Evolutionary conservation across 2,113 vertebrate genomes (phyloP).

Genomic region (Lagopus muta): DNA sequence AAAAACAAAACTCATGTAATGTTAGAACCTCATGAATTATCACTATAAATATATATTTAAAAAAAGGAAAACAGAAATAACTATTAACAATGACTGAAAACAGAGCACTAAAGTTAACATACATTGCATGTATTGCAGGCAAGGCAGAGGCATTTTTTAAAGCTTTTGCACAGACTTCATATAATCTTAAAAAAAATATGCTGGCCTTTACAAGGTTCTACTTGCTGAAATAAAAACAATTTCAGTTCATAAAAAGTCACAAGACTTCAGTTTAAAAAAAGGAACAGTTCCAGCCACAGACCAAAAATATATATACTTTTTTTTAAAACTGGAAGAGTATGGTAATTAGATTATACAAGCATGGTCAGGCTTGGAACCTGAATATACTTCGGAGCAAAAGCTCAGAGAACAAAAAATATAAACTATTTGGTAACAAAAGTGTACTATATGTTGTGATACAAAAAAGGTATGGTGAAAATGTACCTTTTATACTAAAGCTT

Average conservation of each 20-base stretch:
- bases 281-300: conserved; percentile 84
- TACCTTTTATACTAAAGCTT: conserved; percentile 99
- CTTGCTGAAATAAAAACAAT: conserved; percentile 85
- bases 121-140: conserved; percentile 93
- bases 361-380: conserved; percentile 85
- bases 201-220: conserved; percentile 91
- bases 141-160: conserved; percentile 99
- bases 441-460: conserved; percentile 96
- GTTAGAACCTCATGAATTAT: conserved; percentile 80
- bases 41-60: conserved; percentile 82
- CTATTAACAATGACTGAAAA: conserved; percentile 80
- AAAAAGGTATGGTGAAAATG: conserved; percentile 99
- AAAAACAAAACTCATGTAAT: conserved; percentile 67
- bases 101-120: conserved; percentile 83
- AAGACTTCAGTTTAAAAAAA: conserved; percentile 82
- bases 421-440: conserved; percentile 99
- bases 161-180: conserved; percentile 99
- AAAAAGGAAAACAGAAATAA: conserved; percentile 78
- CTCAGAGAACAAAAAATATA: conserved; percentile 89
- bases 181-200: conserved; percentile 92
- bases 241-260: conserved; percentile 84
- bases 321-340: conserved; percentile 81
- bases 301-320: conserved; percentile 77
- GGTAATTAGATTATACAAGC: conserved; percentile 85
- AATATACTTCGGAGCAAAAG: conserved; percentile 85